Evolutionary conservation across 2,113 vertebrate species (phyloP), one percentile per base, ranked within the genome.

Genomic region (Glaucidium brasilianum): DNA sequence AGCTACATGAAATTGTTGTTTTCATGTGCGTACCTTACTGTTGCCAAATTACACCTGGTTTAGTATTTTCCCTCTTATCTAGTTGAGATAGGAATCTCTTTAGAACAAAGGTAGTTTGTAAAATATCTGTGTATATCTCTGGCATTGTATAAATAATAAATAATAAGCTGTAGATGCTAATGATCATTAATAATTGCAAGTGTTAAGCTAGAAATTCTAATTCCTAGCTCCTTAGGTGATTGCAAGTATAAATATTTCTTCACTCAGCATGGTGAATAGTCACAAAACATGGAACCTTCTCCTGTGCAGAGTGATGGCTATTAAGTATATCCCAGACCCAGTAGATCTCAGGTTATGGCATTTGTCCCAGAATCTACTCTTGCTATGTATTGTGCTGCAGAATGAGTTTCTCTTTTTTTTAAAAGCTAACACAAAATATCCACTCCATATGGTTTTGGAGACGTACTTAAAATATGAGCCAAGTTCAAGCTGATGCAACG

Each of bases 21-120:
- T 95, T 91, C 63, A 53, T 59, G 52, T 63, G 22, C n/a, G n/a
- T 76, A 68, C 26, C 41, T 88, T 26, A 60, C 25, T 41, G 49
- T 59, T 95, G 88, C 86, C 94, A 96, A 93, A 97, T 93, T 88
- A 94, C 41, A 80, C 41, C 67, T 85, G 58, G n/a, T 81, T 90
- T 77, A 74, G 59, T 76, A 50, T 85, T 95, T 94, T 93, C 53
- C 53, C 34, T 90, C 62, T 74, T 85, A 63, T 49, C 50, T 80
- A 85, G 26, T 78, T 88, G 72, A 73, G 73, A 79, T 67, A 80
- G 53, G 30, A 85, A 88, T 83, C 45, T 79, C 67, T 95, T 92
- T n/a, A 77, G 45, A 91, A 85, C 0, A 5, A 87, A 49, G 20
- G 27, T 88, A 69, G 64, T 92, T 71, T 92, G 45, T 69, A 76